phyloP scores from a whole-genome alignment of 2,888 invertebrate genomes.

The Pammene aurita region DNA sequence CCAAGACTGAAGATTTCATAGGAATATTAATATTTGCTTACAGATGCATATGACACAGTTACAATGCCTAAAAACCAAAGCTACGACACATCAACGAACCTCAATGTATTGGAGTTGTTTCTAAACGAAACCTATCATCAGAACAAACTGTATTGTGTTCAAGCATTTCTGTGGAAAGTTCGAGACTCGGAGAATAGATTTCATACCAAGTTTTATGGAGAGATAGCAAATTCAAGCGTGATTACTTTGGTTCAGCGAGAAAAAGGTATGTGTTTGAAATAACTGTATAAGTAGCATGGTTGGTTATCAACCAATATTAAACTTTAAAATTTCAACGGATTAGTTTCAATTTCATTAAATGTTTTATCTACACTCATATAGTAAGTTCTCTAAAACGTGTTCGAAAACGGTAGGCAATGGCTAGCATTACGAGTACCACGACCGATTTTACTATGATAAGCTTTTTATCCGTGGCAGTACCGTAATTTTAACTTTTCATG shows the following conservation, averaged over 20 bases:
- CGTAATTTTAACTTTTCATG: no score
- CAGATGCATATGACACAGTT: not conserved
- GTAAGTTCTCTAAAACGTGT: no score
- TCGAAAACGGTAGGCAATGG: no score
- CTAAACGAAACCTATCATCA: not conserved
- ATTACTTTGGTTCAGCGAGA: not conserved
- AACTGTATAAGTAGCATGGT: no score
- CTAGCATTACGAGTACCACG: no score
- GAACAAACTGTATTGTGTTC: not conserved
- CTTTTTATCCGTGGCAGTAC: no score
- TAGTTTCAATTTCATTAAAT: no score
- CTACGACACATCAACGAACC: not conserved
- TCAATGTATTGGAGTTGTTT: not conserved
- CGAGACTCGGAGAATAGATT: not conserved
- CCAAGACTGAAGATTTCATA: not conserved
- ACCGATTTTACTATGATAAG: no score
- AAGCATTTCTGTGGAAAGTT: not conserved
- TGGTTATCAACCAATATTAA: no score
- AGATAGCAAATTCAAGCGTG: not conserved
- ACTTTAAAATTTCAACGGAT: no score
- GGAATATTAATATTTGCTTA: not conserved
- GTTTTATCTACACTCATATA: no score
- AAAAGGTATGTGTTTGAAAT: no score
- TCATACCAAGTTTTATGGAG: not conserved
- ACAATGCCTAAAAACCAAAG: not conserved